Conservation (phyloP, 2,888 invertebrate genomes). For the Dromius quadrimaculatus region DNA sequence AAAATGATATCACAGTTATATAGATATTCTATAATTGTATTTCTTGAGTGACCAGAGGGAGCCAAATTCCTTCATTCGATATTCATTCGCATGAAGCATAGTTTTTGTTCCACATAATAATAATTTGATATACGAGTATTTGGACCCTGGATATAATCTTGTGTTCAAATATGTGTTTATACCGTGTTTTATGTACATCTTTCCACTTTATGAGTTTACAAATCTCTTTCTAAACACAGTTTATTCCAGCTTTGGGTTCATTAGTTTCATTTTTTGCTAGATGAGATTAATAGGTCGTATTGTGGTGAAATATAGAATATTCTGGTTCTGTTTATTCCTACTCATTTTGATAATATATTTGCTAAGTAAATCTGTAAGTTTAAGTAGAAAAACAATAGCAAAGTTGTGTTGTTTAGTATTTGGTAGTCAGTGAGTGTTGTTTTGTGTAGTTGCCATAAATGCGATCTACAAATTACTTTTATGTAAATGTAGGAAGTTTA, state of each 20-base stretch:
- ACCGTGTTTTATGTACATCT: too few species aligned
- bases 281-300: not conserved
- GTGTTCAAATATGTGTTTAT: too few species aligned
- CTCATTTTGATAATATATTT: conserved; percentile 33
- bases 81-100: too few species aligned
- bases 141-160: too few species aligned
- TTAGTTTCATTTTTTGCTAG: conserved; percentile 10
- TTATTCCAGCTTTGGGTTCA: conserved; percentile 20
- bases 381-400: conserved; percentile 23
- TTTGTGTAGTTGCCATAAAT: conserved; percentile 44
- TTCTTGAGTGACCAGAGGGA: too few species aligned
- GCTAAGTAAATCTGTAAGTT: conserved; percentile 33
- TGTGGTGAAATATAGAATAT: not conserved
- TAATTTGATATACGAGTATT: too few species aligned
- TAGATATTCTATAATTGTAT: too few species aligned
- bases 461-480: conserved; percentile 46
- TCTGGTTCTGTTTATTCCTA: conserved; percentile 4
- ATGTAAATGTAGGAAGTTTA: conserved; percentile 45
- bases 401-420: conserved; percentile 26
- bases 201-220: not conserved
- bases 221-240: conserved; percentile 12
- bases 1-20: too few species aligned
- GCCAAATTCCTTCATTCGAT: too few species aligned
- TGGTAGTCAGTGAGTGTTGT: conserved; percentile 20
- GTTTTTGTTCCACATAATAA: too few species aligned